Base-by-base conservation (phyloP, 2,113 vertebrate genomes). In the Catharus minimus region DNA sequence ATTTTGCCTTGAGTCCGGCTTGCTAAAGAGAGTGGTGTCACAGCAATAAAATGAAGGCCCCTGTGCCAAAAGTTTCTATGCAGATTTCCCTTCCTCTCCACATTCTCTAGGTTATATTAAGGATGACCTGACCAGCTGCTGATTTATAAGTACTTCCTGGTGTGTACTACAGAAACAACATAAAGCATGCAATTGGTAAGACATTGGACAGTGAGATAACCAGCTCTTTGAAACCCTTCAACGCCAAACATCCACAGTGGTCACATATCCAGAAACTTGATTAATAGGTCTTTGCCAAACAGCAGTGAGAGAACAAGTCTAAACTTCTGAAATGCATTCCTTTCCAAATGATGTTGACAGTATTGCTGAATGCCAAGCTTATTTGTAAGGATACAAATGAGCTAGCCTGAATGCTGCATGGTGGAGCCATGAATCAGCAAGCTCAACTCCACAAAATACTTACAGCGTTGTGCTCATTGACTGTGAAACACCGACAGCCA, bases 1-100 rank as follows among this genome's bases (percentile, higher is more conserved):
- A 56, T 55, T 61, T 33, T 91, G 75, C 82, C 85, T 94, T 79
- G n/a, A 69, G 41, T 89, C 55, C 95, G 96, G 88, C 60, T n/a
- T 18, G 41, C 52, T 76, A 72, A 93, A 88, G 15, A 94, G 47
- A 94, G 78, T 32, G 53, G 58, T 39, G 74, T 66, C 69, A 50
- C 13, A 38, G 85, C 57, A 94, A 26, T 64, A 55, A 69, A 47
- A 88, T 57, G 44, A 82, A 86, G 60, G 49, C 8, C 36, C 33
- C 64, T 58, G 57, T 14, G 60, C 72, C 86, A 87, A 20, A 64
- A 76, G 30, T 60, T 88, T 69, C 71, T 75, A 76, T 26, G 89
- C 56, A 47, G 62, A 67, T 75, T 89, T 86, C 55, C 12, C 11
- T 71, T 58, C 8, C 28, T 60, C n/a, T 80, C 18, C 58, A 41